Evolutionary conservation across 1,140 invertebrate genomes (phyloP), one percentile per base, ranked within the genome.

Genomic region (Aplysia californica): DNA sequence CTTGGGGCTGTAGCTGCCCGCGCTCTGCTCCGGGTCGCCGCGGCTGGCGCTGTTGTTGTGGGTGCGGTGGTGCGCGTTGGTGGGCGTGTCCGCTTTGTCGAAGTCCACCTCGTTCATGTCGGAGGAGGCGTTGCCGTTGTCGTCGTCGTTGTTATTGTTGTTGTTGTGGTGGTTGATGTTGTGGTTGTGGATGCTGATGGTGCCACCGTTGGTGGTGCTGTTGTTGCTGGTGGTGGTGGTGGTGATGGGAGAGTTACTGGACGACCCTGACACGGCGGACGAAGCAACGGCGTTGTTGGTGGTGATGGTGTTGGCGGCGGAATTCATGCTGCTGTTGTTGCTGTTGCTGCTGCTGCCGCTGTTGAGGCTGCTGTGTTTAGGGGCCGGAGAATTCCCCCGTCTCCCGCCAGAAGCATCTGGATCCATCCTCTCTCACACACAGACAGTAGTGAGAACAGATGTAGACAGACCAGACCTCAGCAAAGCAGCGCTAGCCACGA

Each of bases 101-200:
- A 75, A 66, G n/a, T 75, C 72, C 21, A 66, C 59, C 61, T 75
- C 61, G 33, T 66, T 75, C 59, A 66, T 75, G 31, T 75, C 59
- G 1, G 72, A 75, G n/a, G 72, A 75, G 29, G 41, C 61, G 29
- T 75, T 75, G 18, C 33, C 72, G 26, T 66, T 41, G 1, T 75
- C 61, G 31, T 75, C 21, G 23, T 56, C 5, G 21, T 31, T 55
- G 69, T 3, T 41, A n/a, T 35, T 26, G 21, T 35, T 56, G 35
- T 38, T 61, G 21, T 26, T 61, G 44, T 50, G 44, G n/a, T 10
- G n/a, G 44, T 50, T 50, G 44, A 15, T 50, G 44, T 50, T 10
- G n/a, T 50, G 44, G n/a, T 50, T 10, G n/a, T 50, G 10, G n/a
- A 50, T 15, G 44, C n/a, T 10, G 44, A 15, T 50, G 44, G 10